Evolutionary conservation across 2,888 invertebrate species (phyloP).

Genomic region (Herminia tarsipennalis): DNA sequence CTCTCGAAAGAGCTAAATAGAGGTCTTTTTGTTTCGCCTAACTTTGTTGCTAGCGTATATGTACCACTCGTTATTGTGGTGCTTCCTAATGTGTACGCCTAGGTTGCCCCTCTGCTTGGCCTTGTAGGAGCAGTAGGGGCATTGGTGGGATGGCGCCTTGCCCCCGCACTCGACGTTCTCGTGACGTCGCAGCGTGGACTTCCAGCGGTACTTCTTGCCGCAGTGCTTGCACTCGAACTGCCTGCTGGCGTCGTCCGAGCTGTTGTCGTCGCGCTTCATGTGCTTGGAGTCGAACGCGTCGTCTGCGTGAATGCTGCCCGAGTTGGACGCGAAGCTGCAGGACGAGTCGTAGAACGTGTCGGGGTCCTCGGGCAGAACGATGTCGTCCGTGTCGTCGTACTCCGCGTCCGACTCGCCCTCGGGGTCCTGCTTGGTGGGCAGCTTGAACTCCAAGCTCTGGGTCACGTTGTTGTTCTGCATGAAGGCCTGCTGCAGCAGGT

Average conservation of each 20-base stretch:
- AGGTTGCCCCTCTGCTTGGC: slow-evolving; percentile 94
- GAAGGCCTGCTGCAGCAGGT: slow-evolving; percentile 72
- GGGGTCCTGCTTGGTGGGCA: slow-evolving; percentile 63
- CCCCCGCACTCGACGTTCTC: slow-evolving; percentile 94
- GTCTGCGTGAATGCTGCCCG: slow-evolving; percentile 31
- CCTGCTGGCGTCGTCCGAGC: slow-evolving; percentile 82
- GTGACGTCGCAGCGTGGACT: slow-evolving; percentile 92
- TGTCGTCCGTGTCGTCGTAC: slow-evolving; percentile 83
- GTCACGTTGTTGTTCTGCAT: slow-evolving; percentile 71
- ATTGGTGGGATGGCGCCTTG: slow-evolving; percentile 93
- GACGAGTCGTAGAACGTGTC: slow-evolving; percentile 60
- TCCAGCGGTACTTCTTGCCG: slow-evolving; percentile 95
- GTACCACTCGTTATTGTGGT: slow-evolving; percentile 87
- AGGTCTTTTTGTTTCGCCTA: slow-evolving; percentile 77
- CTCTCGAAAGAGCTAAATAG: slow-evolving; percentile 45
- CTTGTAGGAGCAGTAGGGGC: slow-evolving; percentile 91
- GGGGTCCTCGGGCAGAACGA: slow-evolving; percentile 77
- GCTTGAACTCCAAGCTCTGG: slow-evolving; percentile 55
- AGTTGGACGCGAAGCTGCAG: slow-evolving; percentile 31
- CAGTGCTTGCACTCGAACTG: slow-evolving; percentile 93
- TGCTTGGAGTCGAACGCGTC: slow-evolving; percentile 34
- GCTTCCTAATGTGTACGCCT: slow-evolving; percentile 92
- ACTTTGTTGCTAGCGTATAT: slow-evolving; percentile 81
- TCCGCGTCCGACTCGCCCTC: slow-evolving; percentile 81
- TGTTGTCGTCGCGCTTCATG: slow-evolving; percentile 60